Evolutionary conservation across 2,888 invertebrate species (phyloP).

Genomic region (Eristalis intricaria): DNA sequence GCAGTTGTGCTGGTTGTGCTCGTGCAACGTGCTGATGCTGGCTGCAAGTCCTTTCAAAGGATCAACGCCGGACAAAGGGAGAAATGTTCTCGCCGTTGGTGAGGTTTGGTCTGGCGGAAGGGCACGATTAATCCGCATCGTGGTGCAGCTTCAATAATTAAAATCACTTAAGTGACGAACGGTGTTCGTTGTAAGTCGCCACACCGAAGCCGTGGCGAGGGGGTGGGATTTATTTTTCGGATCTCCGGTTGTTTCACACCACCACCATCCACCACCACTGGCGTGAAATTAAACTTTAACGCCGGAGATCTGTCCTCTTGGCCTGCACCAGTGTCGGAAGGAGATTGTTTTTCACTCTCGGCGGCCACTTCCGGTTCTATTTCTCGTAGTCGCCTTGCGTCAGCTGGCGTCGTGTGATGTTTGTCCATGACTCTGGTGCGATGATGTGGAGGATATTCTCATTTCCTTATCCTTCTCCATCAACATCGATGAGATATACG

Average conservation of each 20-base stretch:
- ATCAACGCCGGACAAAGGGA: background rate
- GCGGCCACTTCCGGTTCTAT: conserved; percentile 20
- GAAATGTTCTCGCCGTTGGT: background rate
- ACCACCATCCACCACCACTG: background rate
- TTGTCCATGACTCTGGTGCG: background rate
- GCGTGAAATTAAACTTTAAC: conserved; percentile 25
- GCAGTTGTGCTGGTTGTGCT: background rate
- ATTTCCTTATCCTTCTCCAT: conserved; percentile 47
- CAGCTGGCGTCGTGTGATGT: background rate
- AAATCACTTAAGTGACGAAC: conserved; percentile 12
- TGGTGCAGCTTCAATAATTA: conserved; percentile 32
- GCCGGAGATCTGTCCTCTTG: background rate
- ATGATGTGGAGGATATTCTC: conserved; percentile 48
- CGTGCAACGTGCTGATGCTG: background rate
- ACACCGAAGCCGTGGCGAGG: background rate
- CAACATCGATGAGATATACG: background rate
- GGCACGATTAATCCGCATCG: background rate
- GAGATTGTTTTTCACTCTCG: conserved; percentile 28
- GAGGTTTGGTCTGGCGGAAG: background rate
- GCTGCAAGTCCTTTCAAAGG: background rate
- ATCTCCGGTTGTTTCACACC: background rate
- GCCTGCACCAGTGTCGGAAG: conserved; percentile 1
- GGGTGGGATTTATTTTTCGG: background rate
- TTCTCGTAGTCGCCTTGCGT: background rate
- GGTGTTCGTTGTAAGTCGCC: background rate